Evolutionary conservation across 2,113 vertebrate genomes (phyloP), one percentile per base, ranked within the genome.

Genomic region (Gymnorhina tibicen): DNA sequence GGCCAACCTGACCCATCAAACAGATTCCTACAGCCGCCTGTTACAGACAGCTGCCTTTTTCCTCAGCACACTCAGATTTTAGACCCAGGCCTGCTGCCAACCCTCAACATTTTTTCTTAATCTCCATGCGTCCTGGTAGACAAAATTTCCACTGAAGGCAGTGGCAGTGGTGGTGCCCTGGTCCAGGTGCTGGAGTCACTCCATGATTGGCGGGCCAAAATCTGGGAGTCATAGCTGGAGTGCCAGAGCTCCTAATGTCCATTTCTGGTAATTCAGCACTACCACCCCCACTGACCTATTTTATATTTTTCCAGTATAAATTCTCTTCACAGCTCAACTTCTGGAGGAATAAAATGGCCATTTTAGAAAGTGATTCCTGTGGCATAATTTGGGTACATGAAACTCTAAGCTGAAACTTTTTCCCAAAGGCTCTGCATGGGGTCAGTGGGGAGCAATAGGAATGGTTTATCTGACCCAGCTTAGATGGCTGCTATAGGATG

Each of bases 61-160:
- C 93, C 94, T 93, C 56, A 90, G 63, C 82, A n/a, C 0, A 9
- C 68, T 88, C 69, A 46, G 37, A 75, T 86, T 92, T 90, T 81
- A 78, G 83, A 91, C 56, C 27, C 79, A 5, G 47, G 76, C 37
- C 73, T 1, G 2, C 83, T 92, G 93, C 95, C 95, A 97, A 56
- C 76, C 94, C 96, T 93, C 94, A 95, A 81, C 80, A 93, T 96
- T 93, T 96, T 97, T 97, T 67, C 86, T 95, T 95, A 95, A 95
- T 96, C 86, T 95, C 83, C 35, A n/a, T 52, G 69, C 0, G 0
- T 76, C 64, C 52, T 87, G 52, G 80, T 87, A 67, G 94, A 85
- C 60, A 87, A 84, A 95, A 93, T 95, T 95, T 97, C 95, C 94
- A 87, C 89, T 92, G 91, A 81, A 88, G 47, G 44, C 69, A 75